Evolutionary conservation across 2,888 invertebrate genomes (phyloP).

Genomic region (Hedya salicella): DNA sequence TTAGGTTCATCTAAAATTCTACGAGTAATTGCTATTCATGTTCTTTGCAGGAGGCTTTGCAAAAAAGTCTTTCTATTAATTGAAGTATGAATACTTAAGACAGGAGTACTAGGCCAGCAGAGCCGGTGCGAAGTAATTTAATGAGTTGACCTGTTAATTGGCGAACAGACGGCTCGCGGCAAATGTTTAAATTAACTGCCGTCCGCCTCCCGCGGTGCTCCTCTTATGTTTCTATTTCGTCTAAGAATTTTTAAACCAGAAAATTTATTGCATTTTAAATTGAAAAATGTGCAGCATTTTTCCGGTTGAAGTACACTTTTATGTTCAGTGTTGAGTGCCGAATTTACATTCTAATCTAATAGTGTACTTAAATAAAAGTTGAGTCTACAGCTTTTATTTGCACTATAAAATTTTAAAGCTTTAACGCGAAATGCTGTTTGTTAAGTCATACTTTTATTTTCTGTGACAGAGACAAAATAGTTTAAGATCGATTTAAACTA

Average conservation of each 20-base stretch:
- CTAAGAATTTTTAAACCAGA: slow-evolving; percentile 22
- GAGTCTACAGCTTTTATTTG: slow-evolving; percentile 5
- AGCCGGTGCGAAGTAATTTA: slow-evolving; percentile 63
- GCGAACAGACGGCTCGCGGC: slow-evolving; percentile 64
- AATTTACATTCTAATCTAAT: not conserved
- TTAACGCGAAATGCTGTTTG: no score
- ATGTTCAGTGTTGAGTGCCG: not conserved
- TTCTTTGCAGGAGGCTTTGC: slow-evolving; percentile 47
- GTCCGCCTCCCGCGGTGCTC: slow-evolving; percentile 50
- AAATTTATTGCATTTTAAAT: slow-evolving; percentile 18
- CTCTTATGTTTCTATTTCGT: slow-evolving; percentile 37
- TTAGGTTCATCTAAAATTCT: no score
- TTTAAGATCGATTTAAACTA: no score
- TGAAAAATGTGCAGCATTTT: slow-evolving; percentile 4
- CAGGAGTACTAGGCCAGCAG: slow-evolving; percentile 47
- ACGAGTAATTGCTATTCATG: slow-evolving; percentile 9
- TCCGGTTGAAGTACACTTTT: not conserved
- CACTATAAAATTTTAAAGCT: not conserved
- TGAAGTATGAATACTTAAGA: slow-evolving; percentile 40
- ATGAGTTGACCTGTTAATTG: slow-evolving; percentile 72
- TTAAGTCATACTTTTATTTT: no score
- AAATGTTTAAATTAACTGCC: slow-evolving; percentile 70
- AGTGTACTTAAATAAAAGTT: not conserved
- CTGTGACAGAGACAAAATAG: no score
- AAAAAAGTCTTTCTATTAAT: slow-evolving; percentile 25